Evolutionary conservation across 2,797 vertebrate species (phyloP).

Genomic region (Molossus molossus): DNA sequence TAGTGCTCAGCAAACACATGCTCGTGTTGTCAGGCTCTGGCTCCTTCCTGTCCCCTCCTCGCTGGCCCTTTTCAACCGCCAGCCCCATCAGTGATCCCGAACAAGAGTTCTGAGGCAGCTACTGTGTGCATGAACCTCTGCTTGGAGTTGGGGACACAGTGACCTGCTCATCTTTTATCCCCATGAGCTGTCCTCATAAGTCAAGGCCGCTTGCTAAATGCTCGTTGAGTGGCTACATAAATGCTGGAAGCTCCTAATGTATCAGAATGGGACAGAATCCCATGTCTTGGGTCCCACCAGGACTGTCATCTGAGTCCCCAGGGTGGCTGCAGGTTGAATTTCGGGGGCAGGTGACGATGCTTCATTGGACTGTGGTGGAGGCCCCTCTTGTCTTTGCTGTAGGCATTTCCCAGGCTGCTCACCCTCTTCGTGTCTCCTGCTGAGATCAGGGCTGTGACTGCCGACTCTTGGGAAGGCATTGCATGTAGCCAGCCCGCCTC

Average conservation of each 20-base stretch:
- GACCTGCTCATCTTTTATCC: neutral
- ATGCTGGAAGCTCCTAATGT: no score
- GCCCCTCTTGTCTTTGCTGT: neutral
- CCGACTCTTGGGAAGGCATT: neutral
- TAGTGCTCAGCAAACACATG: fast-evolving
- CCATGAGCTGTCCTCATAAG: neutral
- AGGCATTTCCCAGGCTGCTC: neutral
- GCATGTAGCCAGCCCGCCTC: neutral
- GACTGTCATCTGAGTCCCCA: neutral
- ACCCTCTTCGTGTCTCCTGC: neutral
- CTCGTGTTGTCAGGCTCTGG: neutral
- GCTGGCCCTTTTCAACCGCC: neutral
- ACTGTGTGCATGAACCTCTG: neutral
- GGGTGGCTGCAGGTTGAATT: neutral
- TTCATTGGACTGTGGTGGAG: no score
- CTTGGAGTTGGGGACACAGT: neutral
- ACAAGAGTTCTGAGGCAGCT: neutral
- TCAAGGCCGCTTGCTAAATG: neutral
- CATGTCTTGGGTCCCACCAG: fast-evolving
- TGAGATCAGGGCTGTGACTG: neutral
- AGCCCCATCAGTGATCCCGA: neutral
- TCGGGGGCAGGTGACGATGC: neutral
- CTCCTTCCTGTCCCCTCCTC: no score
- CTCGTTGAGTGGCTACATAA: neutral
- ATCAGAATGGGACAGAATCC: neutral